Base-by-base conservation (phyloP, 53 echinoderm and acorn worm genomes). In the Holothuria scabra region DNA sequence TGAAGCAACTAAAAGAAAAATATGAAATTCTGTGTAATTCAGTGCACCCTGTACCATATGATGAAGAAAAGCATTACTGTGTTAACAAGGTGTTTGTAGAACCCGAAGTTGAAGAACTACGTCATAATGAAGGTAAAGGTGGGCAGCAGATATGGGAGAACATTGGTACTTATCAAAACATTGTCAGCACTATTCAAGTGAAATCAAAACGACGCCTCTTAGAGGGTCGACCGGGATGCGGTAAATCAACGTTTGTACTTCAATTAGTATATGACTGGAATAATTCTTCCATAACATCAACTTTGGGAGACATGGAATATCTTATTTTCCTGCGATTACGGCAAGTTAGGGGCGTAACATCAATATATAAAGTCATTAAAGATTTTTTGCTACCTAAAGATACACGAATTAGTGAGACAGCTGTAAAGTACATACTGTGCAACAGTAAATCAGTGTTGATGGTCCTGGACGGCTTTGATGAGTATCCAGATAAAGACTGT, bases 181-280 rank as follows among this genome's bases (percentile, higher is more conserved):
- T 75, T 38, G 7, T 75, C 4, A 0, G 2, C 25, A 20, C 7
- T 23, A 49, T 0, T 5, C 0, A 0, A 7, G 18, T 3, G 7
- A 26, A 22, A 21, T 28, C 28, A 3, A 26, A 52, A 24, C 1
- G 75, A 11, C 52, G n/a, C 4, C 46, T 75, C 5, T 8, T 75
- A 24, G 55, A 75, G 46, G 75, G 75, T 22, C 28, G 49, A 0
- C 75, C 75, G 2, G 75, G 75, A 23, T 75, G 49, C 22, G 75
- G 75, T 2, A 75, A 75, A 37, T 75, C 75, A 8, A 75, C 75
- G 0, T 18, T 75, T 5, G 24, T 52, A 16, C 46, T 75, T 16
- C 75, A 75, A 55, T 23, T 75, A 23, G 13, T 16, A n/a, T 75
- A 75, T 49, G 75, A 75, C 24, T 75, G 75, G 75, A 48, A 52